Evolutionary conservation across 92 coral and sea anemone species (phyloP), one percentile per base, ranked within the genome.

Genomic region (Chrysogorgia sp.): DNA sequence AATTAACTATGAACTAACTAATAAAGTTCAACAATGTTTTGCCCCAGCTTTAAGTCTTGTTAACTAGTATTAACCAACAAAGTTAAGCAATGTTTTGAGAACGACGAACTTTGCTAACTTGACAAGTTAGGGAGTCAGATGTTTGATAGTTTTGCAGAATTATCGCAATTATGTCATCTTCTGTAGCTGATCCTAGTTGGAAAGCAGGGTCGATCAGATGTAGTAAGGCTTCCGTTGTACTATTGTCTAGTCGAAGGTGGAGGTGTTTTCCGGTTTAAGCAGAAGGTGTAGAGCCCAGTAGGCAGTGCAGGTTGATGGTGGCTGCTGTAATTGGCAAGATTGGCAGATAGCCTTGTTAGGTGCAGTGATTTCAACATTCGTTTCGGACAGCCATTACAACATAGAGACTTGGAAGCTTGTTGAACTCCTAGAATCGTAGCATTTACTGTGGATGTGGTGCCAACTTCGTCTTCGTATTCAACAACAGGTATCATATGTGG

Each of bases 381-480:
- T 66, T 75, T 82, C 43, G 59, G 86, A 41, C 86, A 82, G 75
- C 74, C 76, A 62, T 71, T 30, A 71, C 86, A 75, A 63, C 59
- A 82, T 52, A 82, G 74, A 25, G 82, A 74, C 74, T 82, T 82
- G 82, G 75, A 74, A 25, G 59, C 60, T 45, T 74, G 80, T 71
- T 77, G 82, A 61, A 62, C 50, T 29, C 74, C 82, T 26, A 62
- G 56, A 77, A 77, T 77, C 35, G 20, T 62, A 65, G 72, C 83
- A 19, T 33, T 59, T 74, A 60, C 71, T 60, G 59, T 75, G 17
- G 58, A 55, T 43, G 82, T 13, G 37, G 65, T 82, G 64, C 58
- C 85, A 81, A 56, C 30, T 56, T 56, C 62, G 20, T 56, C 62
- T 28, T 56, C 62, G 20, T 56, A 56, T 5, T 10, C 62, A 20